Evolutionary conservation across 2,797 vertebrate genomes (phyloP), one percentile per base, ranked within the genome.

Genomic region (Hypotaenidia philippensis): DNA sequence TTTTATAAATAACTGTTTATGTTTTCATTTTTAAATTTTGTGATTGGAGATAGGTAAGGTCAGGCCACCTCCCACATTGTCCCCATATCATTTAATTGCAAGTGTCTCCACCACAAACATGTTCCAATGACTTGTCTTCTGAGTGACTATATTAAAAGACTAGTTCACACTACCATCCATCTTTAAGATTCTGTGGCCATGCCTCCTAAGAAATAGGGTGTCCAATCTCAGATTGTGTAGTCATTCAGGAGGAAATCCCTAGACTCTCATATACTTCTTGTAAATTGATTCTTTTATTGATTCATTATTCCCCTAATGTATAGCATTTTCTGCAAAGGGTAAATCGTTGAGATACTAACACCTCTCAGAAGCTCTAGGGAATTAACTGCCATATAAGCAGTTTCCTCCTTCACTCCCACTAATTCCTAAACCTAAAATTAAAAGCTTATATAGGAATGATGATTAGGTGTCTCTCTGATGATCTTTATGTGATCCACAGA

Each of bases 251-350:
- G 44, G 26, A 94, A 91, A 88, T 84, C 65, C 70, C 49, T 40
- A 70, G 44, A 82, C 64, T 74, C 75, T 53, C 38, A 85, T 63
- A 60, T 20, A 16, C 8, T 77, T 50, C 55, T 83, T 91, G 40
- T 55, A 96, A 93, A 93, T 91, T 8, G 53, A 91, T 94, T 89
- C 4, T 89, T 87, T 87, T 64, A 94, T 82, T 64, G 65, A 83
- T 86, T 90, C 25, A 26, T 85, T 90, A 55, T 83, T 90, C 44
- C 27, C 45, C 47, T 71, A 86, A 60, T 55, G 47, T 56, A 89
- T 83, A 74, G 23, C 13, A 36, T 74, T 77, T 81, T 41, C 31
- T 83, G 61, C 16, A 64, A 91, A 87, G 40, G 18, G n/a, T 53
- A 66, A 93, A 72, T 40, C 75, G 29, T 40, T 75, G 41, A 86